A percentile compares a stretch with the other conserved stretches of the same genome.
These are phyloP conservation scores for Hippoglossus hippoglossus DNA, from an alignment of 2,797 vertebrate genomes.

Conservation along the genomic window DNA sequence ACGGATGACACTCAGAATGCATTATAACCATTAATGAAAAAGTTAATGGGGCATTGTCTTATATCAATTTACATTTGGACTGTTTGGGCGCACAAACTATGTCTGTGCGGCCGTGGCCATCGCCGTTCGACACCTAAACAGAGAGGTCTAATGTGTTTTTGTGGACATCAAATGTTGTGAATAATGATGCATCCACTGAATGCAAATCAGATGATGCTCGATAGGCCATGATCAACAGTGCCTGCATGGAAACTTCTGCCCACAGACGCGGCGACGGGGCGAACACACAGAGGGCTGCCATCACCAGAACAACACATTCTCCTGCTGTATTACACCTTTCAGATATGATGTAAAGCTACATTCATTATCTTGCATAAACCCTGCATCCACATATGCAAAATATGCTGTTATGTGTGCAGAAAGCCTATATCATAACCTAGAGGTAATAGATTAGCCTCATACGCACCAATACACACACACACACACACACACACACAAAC, in stretches of 20 bases:
- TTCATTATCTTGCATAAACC: constrained; percentile 42
- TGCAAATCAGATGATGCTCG: constrained; percentile 94
- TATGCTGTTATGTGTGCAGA: constrained; percentile 11
- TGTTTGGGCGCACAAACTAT: constrained; percentile 92
- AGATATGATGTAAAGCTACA: constrained; percentile 43
- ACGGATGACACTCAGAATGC: constrained; percentile 93
- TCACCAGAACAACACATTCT: constrained; percentile 44
- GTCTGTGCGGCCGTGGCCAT: constrained; percentile 84
- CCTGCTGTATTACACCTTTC: constrained; percentile 38
- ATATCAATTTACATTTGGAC: constrained; percentile 99
- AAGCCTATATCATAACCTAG: constrained; percentile 13
- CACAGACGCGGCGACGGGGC: constrained; percentile 47
- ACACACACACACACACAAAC: not conserved
- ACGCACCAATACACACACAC: constrained; percentile 10
- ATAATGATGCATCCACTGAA: constrained; percentile 97
- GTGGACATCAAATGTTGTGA: constrained; percentile 97
- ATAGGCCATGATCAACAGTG: constrained; percentile 93
- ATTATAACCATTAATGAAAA: constrained; percentile 99
- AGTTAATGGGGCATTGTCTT: constrained; percentile 99
- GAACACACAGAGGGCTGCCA: constrained; percentile 22
- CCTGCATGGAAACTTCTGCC: constrained; percentile 89
- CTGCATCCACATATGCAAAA: constrained; percentile 41
- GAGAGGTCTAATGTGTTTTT: constrained; percentile 98
- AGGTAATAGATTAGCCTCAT: constrained; percentile 9
- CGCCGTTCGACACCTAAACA: constrained; percentile 71